These are phyloP conservation scores for Tanypteryx hageni DNA, from an alignment of 2,888 invertebrate species.

Conservation along the genomic window DNA sequence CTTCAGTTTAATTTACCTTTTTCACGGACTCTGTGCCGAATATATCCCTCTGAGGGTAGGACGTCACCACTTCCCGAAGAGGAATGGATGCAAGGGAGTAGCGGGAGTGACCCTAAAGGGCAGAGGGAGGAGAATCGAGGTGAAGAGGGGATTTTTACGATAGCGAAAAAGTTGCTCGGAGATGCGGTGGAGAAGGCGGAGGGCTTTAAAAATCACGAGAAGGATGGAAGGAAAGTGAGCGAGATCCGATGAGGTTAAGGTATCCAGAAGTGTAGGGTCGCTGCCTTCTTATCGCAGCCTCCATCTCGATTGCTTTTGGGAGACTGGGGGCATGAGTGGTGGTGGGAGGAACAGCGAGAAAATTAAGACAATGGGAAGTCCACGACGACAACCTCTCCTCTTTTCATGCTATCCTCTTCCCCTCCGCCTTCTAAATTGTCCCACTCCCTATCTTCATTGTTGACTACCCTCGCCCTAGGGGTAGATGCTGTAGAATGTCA, in stretches of 20 bases:
- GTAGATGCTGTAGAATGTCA: not conserved
- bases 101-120: not conserved
- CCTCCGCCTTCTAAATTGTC: not conserved
- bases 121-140: not conserved
- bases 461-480: no score
- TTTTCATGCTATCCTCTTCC: not conserved
- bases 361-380: slow-evolving; percentile 9
- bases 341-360: not conserved
- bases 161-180: not conserved
- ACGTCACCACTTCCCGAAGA: not conserved
- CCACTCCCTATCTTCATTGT: not conserved
- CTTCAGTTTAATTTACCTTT: slow-evolving; percentile 16
- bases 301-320: not conserved
- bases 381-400: not conserved
- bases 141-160: not conserved
- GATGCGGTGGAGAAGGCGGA: not conserved
- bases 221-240: no score
- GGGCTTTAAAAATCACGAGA: no score
- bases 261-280: not conserved
- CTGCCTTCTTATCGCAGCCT: not conserved
- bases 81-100: not conserved
- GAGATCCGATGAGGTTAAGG: not conserved
- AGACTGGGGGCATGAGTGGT: not conserved
- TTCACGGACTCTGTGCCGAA: not conserved
- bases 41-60: not conserved